phyloP scores from a whole-genome alignment of 2,888 invertebrate genomes.

The Muscina levida region DNA sequence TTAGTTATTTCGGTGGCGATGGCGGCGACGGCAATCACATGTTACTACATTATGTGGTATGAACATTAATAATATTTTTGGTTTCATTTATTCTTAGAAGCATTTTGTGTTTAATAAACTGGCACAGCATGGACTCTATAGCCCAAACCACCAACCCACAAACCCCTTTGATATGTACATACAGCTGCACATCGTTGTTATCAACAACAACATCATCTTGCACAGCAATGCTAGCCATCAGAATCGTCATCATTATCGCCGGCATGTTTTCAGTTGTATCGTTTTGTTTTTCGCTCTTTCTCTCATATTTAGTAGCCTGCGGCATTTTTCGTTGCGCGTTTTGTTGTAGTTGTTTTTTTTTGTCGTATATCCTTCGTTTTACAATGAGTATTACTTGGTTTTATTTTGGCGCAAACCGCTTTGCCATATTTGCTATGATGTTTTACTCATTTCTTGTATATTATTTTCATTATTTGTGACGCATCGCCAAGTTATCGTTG shows the following conservation, averaged over 20 bases:
- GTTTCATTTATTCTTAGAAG: background rate
- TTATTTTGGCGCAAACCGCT: constrained; percentile 31
- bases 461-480: constrained; percentile 21
- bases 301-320: constrained; percentile 30
- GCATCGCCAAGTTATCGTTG: background rate
- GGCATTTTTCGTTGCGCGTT: background rate
- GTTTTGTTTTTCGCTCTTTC: too few species aligned
- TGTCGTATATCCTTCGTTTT: too few species aligned
- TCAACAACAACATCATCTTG: constrained; percentile 15
- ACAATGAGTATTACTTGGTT: background rate
- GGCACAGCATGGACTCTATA: background rate
- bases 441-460: constrained; percentile 13
- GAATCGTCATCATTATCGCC: background rate
- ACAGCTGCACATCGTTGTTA: constrained; percentile 2
- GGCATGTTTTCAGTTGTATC: too few species aligned
- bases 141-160: background rate
- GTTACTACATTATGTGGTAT: too few species aligned
- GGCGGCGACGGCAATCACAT: too few species aligned
- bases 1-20: too few species aligned
- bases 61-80: background rate
- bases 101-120: constrained; percentile 9
- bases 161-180: background rate
- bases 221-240: too few species aligned
- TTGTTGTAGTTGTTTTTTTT: background rate
- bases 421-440: background rate